Base-by-base conservation (phyloP, 2,113 vertebrate species). In the Sapayoa aenigma region DNA sequence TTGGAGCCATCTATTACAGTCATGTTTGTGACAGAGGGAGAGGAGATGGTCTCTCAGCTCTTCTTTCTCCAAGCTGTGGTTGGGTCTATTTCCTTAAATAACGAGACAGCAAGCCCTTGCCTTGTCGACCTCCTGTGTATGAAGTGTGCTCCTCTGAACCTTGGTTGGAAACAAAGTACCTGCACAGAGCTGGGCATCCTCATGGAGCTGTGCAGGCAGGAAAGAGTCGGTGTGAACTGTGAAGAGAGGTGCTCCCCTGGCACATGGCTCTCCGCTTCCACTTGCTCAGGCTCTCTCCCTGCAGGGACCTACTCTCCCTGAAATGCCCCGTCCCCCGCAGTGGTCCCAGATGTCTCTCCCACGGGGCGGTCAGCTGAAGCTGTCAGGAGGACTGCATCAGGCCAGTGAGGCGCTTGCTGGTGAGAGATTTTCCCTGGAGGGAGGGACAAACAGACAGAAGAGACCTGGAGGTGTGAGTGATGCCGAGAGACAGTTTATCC, bases 301-400 rank as follows among this genome's bases (percentile, higher is more conserved):
- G 69, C 41, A 44, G 94, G 93, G 94, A 97, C 93, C 94, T 52
- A 16, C 71, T 96, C 93, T 94, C 94, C 97, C 87, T 46, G 7
- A 58, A 95, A 76, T n/a, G 94, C 92, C 78, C 86, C 93, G 7
- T 97, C 95, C 90, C 96, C 31, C 0, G 92, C 22, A 25, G 97
- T 11, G 8, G 94, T 95, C 71, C 96, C 91, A 31, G 92, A 86
- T 68, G 83, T 94, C 83, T 95, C 85, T 96, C 85, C 82, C 19
- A 20, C 4, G 25, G 84, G 89, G 97, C 31, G 1, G 87, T 72
- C 13, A 12, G 89, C 41, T 25, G 75, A 47, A 44, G 96, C 96
- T 50, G 97, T 99, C 99, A 99, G 98, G 99, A 99, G 39, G 99
- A 99, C 97, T 99, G 99, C 99, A 99, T 99, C 98, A 99, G 98